These are phyloP conservation scores for Eupithecia exiguata DNA, from an alignment of 2,888 invertebrate genomes.

Conservation along the genomic window DNA sequence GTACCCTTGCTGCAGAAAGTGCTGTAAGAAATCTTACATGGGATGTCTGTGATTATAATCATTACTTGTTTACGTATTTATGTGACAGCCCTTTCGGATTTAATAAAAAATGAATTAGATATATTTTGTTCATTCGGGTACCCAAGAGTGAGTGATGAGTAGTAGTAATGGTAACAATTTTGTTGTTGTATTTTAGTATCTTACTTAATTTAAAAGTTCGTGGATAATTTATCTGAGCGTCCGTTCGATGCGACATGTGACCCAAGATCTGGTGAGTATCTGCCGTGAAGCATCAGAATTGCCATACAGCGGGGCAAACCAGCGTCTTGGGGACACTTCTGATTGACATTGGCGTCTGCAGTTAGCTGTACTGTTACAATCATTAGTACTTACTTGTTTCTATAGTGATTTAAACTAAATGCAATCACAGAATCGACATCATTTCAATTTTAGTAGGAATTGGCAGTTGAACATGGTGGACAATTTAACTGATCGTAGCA, in stretches of 20 bases:
- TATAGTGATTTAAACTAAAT: too few species aligned
- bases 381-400: too few species aligned
- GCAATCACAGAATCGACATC: too few species aligned
- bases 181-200: neutral
- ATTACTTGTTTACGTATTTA: neutral
- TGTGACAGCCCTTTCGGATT: neutral
- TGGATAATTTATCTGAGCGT: too few species aligned
- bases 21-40: conserved; percentile 66
- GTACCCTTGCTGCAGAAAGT: conserved; percentile 67
- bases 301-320: neutral
- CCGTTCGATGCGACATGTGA: neutral
- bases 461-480: too few species aligned
- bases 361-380: too few species aligned
- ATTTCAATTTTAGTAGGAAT: too few species aligned
- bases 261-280: too few species aligned
- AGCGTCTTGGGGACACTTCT: neutral
- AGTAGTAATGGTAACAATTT: neutral
- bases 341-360: neutral
- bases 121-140: neutral
- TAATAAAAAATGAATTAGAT: neutral
- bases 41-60: conserved; percentile 53
- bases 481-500: too few species aligned
- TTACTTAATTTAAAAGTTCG: too few species aligned
- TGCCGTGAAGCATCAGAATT: neutral
- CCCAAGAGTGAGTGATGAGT: neutral